Conservation (phyloP, 2,888 invertebrate species). For the Diarsia brunnea region DNA sequence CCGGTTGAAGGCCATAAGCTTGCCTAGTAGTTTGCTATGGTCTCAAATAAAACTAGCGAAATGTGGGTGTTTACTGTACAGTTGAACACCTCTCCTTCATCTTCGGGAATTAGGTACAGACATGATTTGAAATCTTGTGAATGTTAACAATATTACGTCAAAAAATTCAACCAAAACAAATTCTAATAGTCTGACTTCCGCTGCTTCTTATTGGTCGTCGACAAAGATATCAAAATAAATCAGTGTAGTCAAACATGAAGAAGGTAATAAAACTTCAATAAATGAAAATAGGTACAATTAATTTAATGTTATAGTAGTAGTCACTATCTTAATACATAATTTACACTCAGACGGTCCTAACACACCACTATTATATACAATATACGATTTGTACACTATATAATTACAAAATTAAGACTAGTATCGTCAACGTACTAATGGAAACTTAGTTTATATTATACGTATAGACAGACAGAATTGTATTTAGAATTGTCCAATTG, state of each 20-base stretch:
- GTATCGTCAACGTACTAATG: constrained; percentile 64
- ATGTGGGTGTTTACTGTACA: background rate
- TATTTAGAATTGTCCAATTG: constrained; percentile 19
- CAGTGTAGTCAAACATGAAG: background rate
- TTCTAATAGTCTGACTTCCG: background rate
- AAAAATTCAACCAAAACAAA: background rate
- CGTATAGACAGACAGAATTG: constrained; percentile 27
- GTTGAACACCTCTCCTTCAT: background rate
- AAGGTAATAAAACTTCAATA: constrained; percentile 73
- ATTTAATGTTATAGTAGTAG: constrained; percentile 85
- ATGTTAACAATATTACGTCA: background rate
- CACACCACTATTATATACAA: constrained; percentile 71
- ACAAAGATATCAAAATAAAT: background rate
- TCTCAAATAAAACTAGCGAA: background rate
- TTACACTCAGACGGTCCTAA: constrained; percentile 80
- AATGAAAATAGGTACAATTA: constrained; percentile 88
- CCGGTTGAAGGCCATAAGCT: background rate
- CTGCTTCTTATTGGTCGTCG: too few relatives aligned
- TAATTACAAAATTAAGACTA: constrained; percentile 70
- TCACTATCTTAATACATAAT: constrained; percentile 77
- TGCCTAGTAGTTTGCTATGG: background rate
- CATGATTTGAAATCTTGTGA: background rate
- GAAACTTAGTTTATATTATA: constrained; percentile 42
- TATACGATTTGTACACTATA: constrained; percentile 76
- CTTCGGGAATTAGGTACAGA: background rate